Evolutionary conservation across 2,113 vertebrate genomes (phyloP), one percentile per base, ranked within the genome.

Genomic region (Colaptes auratus): DNA sequence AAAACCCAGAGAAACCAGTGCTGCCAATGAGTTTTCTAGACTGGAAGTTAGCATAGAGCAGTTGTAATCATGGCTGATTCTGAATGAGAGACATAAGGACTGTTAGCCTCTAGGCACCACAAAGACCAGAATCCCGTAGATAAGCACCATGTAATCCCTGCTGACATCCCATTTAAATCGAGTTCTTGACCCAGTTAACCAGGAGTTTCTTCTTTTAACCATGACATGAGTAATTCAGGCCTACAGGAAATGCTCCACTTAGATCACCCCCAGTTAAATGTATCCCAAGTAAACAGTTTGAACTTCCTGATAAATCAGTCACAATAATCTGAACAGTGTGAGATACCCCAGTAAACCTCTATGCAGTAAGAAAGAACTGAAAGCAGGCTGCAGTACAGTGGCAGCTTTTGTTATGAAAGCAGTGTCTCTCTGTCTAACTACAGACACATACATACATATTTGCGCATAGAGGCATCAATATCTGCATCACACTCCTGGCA

Each of bases 131-230:
- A 88, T 86, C 85, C 60, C 61, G 30, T 18, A 59, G 78, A 76
- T 95, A 95, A 91, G 44, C 58, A 89, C 52, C 65, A 16, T 19
- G 27, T 96, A 96, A 95, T 96, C 92, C 78, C 75, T 82, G 74
- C 64, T 85, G 82, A 73, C 72, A 88, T 77, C 85, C 69, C 78
- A 77, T 73, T 92, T 95, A 95, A 93, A 86, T 9, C 60, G 82
- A 78, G 87, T 82, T 93, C 87, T 80, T 96, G 91, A 94, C 92
- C 94, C 81, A 95, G 72, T 95, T 96, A 83, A 92, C 66, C 36
- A 88, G 46, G 63, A 88, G 79, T 88, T 94, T 91, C 91, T 95
- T 92, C 89, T 96, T 92, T 92, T 95, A 95, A 91, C 89, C 56
- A 28, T 58, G 75, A 60, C 79, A 67, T 1, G 3, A 52, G 53